Conservation (phyloP, 2,797 vertebrate genomes). For the Tokudaia muenninki region DNA sequence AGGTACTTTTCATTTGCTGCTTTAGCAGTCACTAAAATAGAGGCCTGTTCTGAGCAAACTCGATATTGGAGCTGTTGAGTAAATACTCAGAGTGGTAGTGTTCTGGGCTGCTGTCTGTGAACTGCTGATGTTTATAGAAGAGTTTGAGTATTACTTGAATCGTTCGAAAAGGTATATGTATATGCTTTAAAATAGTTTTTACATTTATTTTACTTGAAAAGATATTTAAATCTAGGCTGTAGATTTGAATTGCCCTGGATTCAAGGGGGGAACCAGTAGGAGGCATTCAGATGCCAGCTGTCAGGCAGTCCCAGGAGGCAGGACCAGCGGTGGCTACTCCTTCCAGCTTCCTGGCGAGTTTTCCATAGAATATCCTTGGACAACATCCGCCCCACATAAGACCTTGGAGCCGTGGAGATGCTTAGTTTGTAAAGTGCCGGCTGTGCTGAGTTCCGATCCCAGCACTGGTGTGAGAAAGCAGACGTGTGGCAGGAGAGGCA, state of each 20-base stretch:
- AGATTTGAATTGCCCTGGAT: background rate
- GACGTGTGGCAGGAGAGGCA: background rate
- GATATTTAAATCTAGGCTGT: background rate
- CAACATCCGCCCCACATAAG: background rate
- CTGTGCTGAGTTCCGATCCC: background rate
- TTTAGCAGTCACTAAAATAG: conserved; percentile 12
- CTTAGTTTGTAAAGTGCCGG: background rate
- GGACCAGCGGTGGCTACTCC: background rate
- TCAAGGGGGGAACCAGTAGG: background rate
- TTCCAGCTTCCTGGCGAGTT: background rate
- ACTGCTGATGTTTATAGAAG: background rate
- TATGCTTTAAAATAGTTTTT: background rate
- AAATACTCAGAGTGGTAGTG: background rate
- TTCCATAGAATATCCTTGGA: background rate
- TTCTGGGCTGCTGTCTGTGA: background rate
- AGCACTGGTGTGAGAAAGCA: background rate
- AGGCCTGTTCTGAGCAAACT: background rate
- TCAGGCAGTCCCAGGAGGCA: background rate
- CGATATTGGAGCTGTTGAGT: background rate
- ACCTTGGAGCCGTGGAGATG: background rate
- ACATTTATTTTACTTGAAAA: conserved; percentile 9
- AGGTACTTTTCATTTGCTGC: background rate
- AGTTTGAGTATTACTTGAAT: conserved; percentile 27
- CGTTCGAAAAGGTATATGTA: background rate
- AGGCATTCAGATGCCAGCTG: background rate